Evolutionary conservation across 2,888 invertebrate genomes (phyloP).

Genomic region (Polymixis lichenea): DNA sequence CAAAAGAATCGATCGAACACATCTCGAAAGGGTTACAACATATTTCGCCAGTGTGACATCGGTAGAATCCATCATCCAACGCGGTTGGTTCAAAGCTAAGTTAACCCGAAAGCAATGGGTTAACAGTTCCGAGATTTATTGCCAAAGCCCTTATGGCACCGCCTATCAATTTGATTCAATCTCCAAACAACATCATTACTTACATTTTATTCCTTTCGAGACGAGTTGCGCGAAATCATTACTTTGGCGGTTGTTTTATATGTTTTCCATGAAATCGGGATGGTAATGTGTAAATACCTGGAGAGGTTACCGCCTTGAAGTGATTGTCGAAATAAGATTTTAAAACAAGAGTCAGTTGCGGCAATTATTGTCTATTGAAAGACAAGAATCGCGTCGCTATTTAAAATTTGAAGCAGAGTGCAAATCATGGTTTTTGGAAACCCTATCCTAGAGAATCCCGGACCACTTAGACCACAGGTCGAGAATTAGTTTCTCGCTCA

Average conservation of each 20-base stretch:
- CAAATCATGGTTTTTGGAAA: neutral
- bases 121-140: constrained; percentile 44
- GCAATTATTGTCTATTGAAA: neutral
- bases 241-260: constrained; percentile 54
- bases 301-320: neutral
- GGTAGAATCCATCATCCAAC: neutral
- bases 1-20: neutral
- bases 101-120: constrained; percentile 38
- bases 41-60: constrained; percentile 6
- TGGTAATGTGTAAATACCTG: constrained; percentile 33
- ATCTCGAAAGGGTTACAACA: neutral
- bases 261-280: constrained; percentile 41
- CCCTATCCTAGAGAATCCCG: too few relatives aligned
- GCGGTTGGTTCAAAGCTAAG: constrained; percentile 40
- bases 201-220: constrained; percentile 37
- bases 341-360: neutral
- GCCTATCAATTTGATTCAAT: constrained; percentile 55
- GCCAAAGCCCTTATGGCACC: constrained; percentile 19
- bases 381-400: neutral
- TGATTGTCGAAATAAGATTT: neutral
- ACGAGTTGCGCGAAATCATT: constrained; percentile 36
- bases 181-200: constrained; percentile 56
- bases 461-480: too few relatives aligned
- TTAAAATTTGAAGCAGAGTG: neutral
- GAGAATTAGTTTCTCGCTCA: too few relatives aligned